Conservation (phyloP, 2,797 vertebrate genomes). For the Enteromius unitaeniatus region DNA sequence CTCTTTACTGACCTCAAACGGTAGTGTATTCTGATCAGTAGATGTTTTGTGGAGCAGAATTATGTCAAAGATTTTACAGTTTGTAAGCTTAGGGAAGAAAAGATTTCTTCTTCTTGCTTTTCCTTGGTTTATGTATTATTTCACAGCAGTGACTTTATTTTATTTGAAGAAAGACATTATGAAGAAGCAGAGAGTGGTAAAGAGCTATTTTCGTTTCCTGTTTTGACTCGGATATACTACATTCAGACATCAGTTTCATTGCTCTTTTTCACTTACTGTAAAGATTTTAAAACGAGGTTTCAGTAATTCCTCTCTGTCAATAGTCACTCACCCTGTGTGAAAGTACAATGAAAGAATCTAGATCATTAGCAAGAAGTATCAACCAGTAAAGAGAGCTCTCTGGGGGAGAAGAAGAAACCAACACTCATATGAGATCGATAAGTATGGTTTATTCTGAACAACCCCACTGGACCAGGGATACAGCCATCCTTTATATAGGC, state of each 20-base stretch:
- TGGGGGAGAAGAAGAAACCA: too few relatives aligned
- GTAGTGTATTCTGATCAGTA: neutral
- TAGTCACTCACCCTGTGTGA: too few relatives aligned
- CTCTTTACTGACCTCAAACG: neutral
- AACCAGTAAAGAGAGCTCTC: too few relatives aligned
- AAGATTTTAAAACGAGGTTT: too few relatives aligned
- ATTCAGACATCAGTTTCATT: conserved; percentile 50
- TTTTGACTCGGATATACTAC: neutral
- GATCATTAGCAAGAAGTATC: too few relatives aligned
- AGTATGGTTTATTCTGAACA: too few relatives aligned
- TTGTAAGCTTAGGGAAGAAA: neutral
- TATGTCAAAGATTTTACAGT: neutral
- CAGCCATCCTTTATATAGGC: too few relatives aligned
- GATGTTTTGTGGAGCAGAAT: conserved; percentile 1
- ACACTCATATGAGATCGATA: too few relatives aligned
- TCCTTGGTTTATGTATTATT: conserved; percentile 17
- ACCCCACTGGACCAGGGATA: too few relatives aligned
- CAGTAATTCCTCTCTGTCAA: too few relatives aligned
- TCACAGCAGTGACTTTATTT: conserved; percentile 9
- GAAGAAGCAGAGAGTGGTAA: neutral
- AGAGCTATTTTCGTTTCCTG: neutral
- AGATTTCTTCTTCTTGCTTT: neutral
- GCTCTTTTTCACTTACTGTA: conserved; percentile 36
- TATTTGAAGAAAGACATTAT: neutral
- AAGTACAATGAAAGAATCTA: too few relatives aligned